phyloP scores from a whole-genome alignment of 2,113 vertebrate genomes.

The Coryphaenoides rupestris region DNA sequence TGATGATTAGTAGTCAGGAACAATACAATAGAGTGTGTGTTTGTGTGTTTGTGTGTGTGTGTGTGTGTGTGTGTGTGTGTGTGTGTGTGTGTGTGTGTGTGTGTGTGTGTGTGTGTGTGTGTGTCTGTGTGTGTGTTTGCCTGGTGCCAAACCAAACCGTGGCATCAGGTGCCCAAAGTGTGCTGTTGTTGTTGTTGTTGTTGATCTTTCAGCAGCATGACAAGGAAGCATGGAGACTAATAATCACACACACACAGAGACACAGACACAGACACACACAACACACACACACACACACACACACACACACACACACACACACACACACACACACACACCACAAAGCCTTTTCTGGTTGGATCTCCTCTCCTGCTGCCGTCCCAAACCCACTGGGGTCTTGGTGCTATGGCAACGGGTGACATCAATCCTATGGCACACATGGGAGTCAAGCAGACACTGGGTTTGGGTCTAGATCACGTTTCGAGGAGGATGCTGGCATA shows the following conservation, averaged over 20 bases:
- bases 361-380: slow-evolving; percentile 8
- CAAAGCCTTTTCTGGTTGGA: background rate
- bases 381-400: slow-evolving; percentile 6
- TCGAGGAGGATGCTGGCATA: slow-evolving; percentile 9
- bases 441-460: background rate
- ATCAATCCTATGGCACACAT: slow-evolving; percentile 13
- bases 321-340: slow-evolving; percentile 7
- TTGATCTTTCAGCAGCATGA: slow-evolving; percentile 5
- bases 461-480: background rate
- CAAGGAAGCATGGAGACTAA: slow-evolving; percentile 1
- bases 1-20: no score
- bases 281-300: no score
- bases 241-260: slow-evolving; percentile 8
- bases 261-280: slow-evolving; percentile 20
- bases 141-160: slow-evolving; percentile 29
- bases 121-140: background rate
- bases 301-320: slow-evolving; percentile 9
- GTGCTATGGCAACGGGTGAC: slow-evolving; percentile 37
- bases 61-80: slow-evolving; percentile 8
- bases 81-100: slow-evolving; percentile 12
- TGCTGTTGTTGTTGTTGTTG: slow-evolving; percentile 13
- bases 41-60: slow-evolving; percentile 8
- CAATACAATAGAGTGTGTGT: slow-evolving; percentile 9
- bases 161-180: slow-evolving; percentile 28
- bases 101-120: slow-evolving; percentile 1